Evolutionary conservation across 2,797 vertebrate species (phyloP), one percentile per base, ranked within the genome.

Genomic region (Menidia menidia): DNA sequence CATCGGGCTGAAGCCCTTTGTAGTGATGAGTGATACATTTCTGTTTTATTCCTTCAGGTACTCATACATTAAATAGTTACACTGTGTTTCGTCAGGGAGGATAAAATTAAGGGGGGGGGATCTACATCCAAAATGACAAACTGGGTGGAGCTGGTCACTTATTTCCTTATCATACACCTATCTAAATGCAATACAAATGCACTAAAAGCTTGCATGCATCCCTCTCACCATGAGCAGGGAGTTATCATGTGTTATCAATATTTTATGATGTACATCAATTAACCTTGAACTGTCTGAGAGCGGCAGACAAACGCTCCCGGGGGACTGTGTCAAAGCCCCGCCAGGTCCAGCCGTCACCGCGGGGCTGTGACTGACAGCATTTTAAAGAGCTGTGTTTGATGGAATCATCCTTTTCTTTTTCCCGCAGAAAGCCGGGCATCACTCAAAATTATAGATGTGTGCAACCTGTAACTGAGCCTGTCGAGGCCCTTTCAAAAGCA

Each of bases 211-310:
- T 4, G 25, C 66, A n/a, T 67, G 64, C n/a, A 41, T 13, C 56
- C 14, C 16, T 47, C 68, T 61, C 66, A 56, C 60, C 18, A 13
- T 15, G 61, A 80, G 76, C 60, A 54, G 66, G 60, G 76, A 89
- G 75, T 68, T 75, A 90, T 92, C 60, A 65, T 89, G 82, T 79
- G 61, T 63, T 78, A 82, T 89, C 84, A 91, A 90, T 92, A 87
- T 84, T 92, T 91, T 66, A 92, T 90, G 77, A 83, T 73, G 82
- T 85, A 88, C 85, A 89, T 90, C 74, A 86, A 90, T 92, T 92
- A 89, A 92, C 91, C 88, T 92, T 92, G 88, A 89, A 91, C 86
- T 87, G 90, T 88, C 84, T 85, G 86, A 11, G 19, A 84, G 66
- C 18, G 3, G 68, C 71, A 88, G 84, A 78, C 80, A 86, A 91